These are phyloP conservation scores for Drosophila austrosaltans DNA, from an alignment of 2,888 invertebrate species.

Conservation along the genomic window DNA sequence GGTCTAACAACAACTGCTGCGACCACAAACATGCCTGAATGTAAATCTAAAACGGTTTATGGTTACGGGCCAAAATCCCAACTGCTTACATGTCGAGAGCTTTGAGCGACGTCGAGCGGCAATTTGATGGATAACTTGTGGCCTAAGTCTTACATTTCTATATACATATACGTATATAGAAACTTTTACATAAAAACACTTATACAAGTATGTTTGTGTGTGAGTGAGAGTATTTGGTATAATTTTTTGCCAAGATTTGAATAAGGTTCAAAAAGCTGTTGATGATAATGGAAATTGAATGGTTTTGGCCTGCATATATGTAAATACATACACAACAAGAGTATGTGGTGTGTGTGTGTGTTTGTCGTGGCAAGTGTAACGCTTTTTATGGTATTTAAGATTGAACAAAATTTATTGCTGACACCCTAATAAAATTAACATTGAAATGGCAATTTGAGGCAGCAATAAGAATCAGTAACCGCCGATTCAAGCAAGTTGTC, in stretches of 20 bases:
- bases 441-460: conserved; percentile 80
- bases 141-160: conserved; percentile 36
- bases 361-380: conserved; percentile 52
- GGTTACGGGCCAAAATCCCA: conserved; percentile 71
- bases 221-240: conserved; percentile 49
- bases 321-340: conserved; percentile 48
- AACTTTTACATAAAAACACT: neutral
- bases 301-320: conserved; percentile 42
- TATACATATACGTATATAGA: conserved; percentile 6
- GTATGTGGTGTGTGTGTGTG: conserved; percentile 33
- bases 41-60: conserved; percentile 78
- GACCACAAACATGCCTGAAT: conserved; percentile 66
- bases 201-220: conserved; percentile 21
- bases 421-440: conserved; percentile 82
- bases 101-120: conserved; percentile 57
- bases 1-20: conserved; percentile 37
- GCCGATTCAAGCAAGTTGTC: conserved; percentile 31
- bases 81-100: conserved; percentile 61
- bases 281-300: conserved; percentile 74
- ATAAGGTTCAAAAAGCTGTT: conserved; percentile 72
- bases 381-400: conserved; percentile 81
- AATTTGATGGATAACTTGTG: conserved; percentile 78
- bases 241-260: conserved; percentile 69
- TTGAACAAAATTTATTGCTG: conserved; percentile 80
- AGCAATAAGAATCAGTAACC: conserved; percentile 59